Evolutionary conservation across 2,113 vertebrate genomes (phyloP), one percentile per base, ranked within the genome.

Genomic region (Cephalopholis sonnerati): DNA sequence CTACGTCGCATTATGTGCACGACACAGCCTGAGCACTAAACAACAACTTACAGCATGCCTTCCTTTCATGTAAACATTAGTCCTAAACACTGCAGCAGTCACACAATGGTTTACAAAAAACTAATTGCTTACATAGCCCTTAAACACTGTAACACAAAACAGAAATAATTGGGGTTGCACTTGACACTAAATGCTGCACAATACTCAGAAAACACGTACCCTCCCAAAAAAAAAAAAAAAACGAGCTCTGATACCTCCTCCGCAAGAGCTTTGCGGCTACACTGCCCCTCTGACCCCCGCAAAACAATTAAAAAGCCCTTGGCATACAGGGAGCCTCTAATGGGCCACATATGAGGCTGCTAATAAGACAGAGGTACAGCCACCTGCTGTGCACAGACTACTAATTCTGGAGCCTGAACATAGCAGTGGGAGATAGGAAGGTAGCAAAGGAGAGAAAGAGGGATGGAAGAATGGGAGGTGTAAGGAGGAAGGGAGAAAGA

Each of bases 251-350:
- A 75, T 74, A 62, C 63, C 50, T 51, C 59, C 70, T 67, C 70
- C 0, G 9, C 58, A 41, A 57, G 63, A 71, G 83, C 62, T 86
- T 55, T 84, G 84, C 32, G 11, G 91, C 77, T 83, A 75, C 87
- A 73, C 58, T 84, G 88, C 57, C 84, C 83, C 74, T 54, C 76
- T 90, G 92, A 94, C 90, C 88, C 74, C 62, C 15, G 82, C 78
- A 78, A 87, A 93, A 92, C 92, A 95, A 94, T 94, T 94, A 93
- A 84, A 92, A 93, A 84, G 65, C 82, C 82, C 72, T 58, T 22
- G 70, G 86, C 87, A 79, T 70, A 88, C 83, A 92, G 81, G 87
- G 85, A 80, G 79, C 66, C 71, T 81, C 82, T 94, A 92, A 94
- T 90, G 86, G 90, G 88, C 84, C 87, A 92, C 93, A 91, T 89